Evolutionary conservation across 2,797 vertebrate species (phyloP).

Genomic region (Sebastes flavidus): DNA sequence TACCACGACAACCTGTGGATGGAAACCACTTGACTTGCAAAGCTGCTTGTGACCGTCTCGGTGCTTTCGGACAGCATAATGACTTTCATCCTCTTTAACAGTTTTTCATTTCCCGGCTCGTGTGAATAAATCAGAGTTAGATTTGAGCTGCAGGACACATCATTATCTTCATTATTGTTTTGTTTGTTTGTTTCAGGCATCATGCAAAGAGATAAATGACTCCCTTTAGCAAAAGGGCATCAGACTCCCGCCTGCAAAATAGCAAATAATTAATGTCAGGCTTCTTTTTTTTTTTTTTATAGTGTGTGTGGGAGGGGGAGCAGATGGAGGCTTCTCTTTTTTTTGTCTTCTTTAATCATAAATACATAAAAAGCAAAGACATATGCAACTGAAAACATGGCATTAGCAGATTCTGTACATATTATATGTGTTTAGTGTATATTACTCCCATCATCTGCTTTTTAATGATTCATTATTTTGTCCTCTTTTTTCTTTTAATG

Average conservation of each 20-base stretch:
- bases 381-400: background rate
- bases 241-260: slow-evolving; percentile 73
- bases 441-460: background rate
- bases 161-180: slow-evolving; percentile 28
- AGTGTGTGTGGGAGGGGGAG: slow-evolving; percentile 28
- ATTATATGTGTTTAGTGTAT: background rate
- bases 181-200: slow-evolving; percentile 50
- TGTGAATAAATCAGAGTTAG: background rate
- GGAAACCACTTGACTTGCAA: slow-evolving; percentile 31
- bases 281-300: slow-evolving; percentile 15
- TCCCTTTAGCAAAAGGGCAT: slow-evolving; percentile 72
- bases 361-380: slow-evolving; percentile 19
- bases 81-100: background rate
- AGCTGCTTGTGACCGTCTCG: background rate
- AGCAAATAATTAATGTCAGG: slow-evolving; percentile 80
- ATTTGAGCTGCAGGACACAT: slow-evolving; percentile 26
- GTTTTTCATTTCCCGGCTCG: background rate
- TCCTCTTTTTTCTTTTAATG: background rate
- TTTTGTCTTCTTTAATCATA: slow-evolving; percentile 32
- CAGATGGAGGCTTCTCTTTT: slow-evolving; percentile 8
- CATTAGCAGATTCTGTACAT: background rate
- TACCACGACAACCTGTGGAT: slow-evolving; percentile 59
- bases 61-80: background rate
- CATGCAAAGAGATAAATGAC: slow-evolving; percentile 63
- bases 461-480: background rate